Conservation (phyloP, 1,140 invertebrate genomes). For the Saccostrea echinata region DNA sequence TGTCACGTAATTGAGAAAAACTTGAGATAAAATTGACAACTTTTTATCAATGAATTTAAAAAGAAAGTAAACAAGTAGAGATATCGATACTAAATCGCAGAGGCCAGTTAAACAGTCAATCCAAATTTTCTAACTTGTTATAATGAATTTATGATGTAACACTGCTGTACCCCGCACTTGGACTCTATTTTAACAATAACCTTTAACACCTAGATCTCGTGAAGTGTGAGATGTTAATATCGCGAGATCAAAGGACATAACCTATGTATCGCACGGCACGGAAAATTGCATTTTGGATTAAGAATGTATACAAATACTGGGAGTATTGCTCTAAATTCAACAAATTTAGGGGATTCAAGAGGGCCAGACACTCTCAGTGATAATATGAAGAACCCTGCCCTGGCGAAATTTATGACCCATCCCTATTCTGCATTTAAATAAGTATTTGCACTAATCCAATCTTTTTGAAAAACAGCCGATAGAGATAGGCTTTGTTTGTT, state of each 20-base stretch:
- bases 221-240: conserved; percentile 34
- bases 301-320: conserved; percentile 11
- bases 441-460: conserved; percentile 18
- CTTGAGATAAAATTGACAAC: conserved; percentile 60
- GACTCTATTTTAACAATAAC: conserved; percentile 32
- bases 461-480: conserved; percentile 17
- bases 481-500: background rate
- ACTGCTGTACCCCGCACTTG: background rate
- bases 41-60: conserved; percentile 65
- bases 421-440: conserved; percentile 24
- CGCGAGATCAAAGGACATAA: conserved; percentile 30
- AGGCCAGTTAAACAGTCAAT: conserved; percentile 27
- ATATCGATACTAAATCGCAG: conserved; percentile 21
- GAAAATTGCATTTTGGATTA: conserved; percentile 36
- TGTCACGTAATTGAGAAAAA: conserved; percentile 71
- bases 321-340: conserved; percentile 27
- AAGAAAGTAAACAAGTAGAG: conserved; percentile 22
- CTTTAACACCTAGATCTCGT: conserved; percentile 30
- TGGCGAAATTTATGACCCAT: conserved; percentile 21
- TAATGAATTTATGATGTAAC: conserved; percentile 32
- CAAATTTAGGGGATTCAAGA: conserved; percentile 11
- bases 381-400: conserved; percentile 9
- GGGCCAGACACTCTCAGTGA: background rate
- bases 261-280: conserved; percentile 8
- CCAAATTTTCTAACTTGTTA: conserved; percentile 8